Conservation (phyloP, 2,113 vertebrate species). For the Psittacula cyanocephala region DNA sequence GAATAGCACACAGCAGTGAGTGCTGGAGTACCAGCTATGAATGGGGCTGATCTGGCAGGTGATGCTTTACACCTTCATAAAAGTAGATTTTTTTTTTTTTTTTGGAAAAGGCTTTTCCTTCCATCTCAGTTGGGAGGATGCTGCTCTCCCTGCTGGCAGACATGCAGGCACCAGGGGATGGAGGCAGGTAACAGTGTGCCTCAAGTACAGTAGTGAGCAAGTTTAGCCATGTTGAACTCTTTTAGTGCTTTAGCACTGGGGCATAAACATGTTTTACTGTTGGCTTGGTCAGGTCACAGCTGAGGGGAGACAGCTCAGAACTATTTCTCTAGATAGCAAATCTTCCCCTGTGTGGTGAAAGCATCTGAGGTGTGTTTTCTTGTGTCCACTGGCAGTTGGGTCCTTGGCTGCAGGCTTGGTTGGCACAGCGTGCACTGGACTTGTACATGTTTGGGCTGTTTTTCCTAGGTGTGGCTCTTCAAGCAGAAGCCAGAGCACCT, state of each 20-base stretch:
- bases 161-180: rapidly evolving
- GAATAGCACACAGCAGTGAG: background rate
- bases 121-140: rapidly evolving
- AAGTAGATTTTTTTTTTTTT: background rate
- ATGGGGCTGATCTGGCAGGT: background rate
- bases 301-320: background rate
- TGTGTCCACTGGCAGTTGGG: background rate
- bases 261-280: background rate
- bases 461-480: conserved; percentile 77
- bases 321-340: background rate
- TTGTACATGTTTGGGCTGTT: background rate
- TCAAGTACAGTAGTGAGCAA: background rate
- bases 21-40: background rate
- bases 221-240: background rate
- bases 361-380: background rate
- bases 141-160: background rate
- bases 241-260: background rate
- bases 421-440: background rate
- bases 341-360: background rate
- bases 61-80: background rate
- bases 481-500: conserved; percentile 80
- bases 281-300: background rate
- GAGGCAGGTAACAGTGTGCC: background rate
- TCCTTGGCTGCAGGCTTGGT: background rate
- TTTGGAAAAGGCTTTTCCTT: background rate